phyloP scores from a whole-genome alignment of 2,888 invertebrate species.

The Steromphala cineraria region DNA sequence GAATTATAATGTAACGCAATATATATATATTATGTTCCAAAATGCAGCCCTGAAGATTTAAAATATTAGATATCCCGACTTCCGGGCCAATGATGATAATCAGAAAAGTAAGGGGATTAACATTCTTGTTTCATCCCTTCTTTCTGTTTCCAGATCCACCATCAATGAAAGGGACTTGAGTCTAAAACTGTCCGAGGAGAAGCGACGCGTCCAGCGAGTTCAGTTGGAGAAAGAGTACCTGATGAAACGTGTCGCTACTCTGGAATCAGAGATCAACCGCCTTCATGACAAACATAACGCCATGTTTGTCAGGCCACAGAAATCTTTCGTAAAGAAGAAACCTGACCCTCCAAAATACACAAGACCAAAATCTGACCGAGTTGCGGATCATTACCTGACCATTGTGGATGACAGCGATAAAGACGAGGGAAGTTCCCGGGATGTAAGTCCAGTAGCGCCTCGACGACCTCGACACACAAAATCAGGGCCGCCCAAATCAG shows the following conservation, averaged over 20 bases:
- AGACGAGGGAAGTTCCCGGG: not conserved
- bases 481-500: not conserved
- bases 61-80: no score
- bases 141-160: not conserved
- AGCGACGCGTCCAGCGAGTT: not conserved
- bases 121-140: no score
- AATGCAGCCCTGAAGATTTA: no score
- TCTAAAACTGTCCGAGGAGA: not conserved
- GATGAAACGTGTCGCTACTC: not conserved
- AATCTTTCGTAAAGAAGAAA: not conserved
- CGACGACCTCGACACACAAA: not conserved
- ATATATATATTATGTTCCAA: no score
- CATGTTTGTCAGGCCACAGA: constrained; percentile 9
- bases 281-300: not conserved
- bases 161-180: not conserved
- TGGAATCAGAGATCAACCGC: not conserved
- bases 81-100: no score
- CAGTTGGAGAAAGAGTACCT: constrained; percentile 5
- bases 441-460: not conserved
- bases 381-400: not conserved
- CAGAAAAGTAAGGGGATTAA: no score
- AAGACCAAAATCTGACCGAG: not conserved
- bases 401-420: not conserved
- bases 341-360: not conserved
- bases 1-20: no score